phyloP scores from a whole-genome alignment of 2,888 invertebrate genomes.

The Beris morrisii region DNA sequence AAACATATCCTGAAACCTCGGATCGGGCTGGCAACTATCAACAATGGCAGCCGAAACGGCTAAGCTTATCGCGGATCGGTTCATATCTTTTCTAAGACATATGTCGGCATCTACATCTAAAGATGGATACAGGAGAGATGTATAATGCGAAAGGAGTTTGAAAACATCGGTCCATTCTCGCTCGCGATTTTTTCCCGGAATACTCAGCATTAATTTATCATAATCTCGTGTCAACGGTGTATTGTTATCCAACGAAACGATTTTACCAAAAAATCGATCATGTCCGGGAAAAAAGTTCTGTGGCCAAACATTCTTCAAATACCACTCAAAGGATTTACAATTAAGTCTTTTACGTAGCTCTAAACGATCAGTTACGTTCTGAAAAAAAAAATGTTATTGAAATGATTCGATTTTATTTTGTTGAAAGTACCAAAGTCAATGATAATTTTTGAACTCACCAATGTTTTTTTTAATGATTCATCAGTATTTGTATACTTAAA shows the following conservation, averaged over 20 bases:
- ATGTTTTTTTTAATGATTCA: conserved; percentile 26
- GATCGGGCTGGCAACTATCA: conserved; percentile 49
- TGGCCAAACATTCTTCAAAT: conserved; percentile 92
- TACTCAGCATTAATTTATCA: conserved; percentile 47
- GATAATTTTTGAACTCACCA: conserved; percentile 3
- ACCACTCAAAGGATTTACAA: conserved; percentile 92
- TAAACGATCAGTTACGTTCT: conserved; percentile 66
- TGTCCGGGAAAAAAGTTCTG: conserved; percentile 92
- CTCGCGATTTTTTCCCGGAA: conserved; percentile 44
- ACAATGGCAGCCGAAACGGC: conserved; percentile 47
- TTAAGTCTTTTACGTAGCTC: conserved; percentile 70
- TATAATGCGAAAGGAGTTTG: conserved; percentile 45
- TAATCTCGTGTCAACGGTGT: conserved; percentile 48
- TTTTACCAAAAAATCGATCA: conserved; percentile 87
- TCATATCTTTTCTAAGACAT: conserved; percentile 49
- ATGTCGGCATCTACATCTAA: conserved; percentile 50
- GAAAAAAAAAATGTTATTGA: conserved; percentile 47
- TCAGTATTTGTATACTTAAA: conserved; percentile 80
- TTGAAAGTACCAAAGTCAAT: background rate
- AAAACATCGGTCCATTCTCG: conserved; percentile 49
- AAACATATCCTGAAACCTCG: conserved; percentile 64
- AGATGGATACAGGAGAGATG: conserved; percentile 44
- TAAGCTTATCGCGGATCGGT: conserved; percentile 42
- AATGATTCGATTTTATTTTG: background rate
- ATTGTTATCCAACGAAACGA: conserved; percentile 56